Evolutionary conservation across 2,888 invertebrate species (phyloP).

Genomic region (Agrotis ipsilon): DNA sequence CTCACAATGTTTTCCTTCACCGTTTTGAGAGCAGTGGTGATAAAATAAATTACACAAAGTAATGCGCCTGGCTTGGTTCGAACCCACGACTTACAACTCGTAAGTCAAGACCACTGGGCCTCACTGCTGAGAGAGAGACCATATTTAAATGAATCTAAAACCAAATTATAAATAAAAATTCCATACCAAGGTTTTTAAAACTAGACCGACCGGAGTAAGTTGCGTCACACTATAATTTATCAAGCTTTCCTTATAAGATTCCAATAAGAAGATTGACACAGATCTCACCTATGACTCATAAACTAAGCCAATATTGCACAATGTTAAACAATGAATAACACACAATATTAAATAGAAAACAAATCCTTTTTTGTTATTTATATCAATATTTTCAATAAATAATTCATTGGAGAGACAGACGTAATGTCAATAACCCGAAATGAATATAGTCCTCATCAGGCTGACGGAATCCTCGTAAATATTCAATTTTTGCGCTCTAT

Average conservation of each 20-base stretch:
- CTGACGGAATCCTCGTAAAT: constrained; percentile 61
- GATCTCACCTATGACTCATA: constrained; percentile 30
- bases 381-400: constrained; percentile 54
- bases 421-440: constrained; percentile 63
- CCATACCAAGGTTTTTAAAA: constrained; percentile 9
- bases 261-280: constrained; percentile 11
- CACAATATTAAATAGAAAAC: not conserved
- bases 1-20: no score
- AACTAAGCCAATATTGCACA: constrained; percentile 35
- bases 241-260: constrained; percentile 6
- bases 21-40: no score
- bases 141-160: no score
- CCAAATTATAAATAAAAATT: not conserved
- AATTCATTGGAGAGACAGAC: constrained; percentile 62
- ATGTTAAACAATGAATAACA: constrained; percentile 31
- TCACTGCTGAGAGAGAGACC: no score
- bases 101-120: no score
- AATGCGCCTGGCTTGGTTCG: no score
- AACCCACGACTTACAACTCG: no score
- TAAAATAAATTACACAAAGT: no score
- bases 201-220: constrained; percentile 19
- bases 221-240: not conserved
- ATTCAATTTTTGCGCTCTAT: constrained; percentile 55
- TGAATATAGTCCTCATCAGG: constrained; percentile 53
- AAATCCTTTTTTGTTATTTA: constrained; percentile 41